These are phyloP conservation scores for Sciurus carolinensis DNA, from an alignment of 2,797 vertebrate species.

Conservation along the genomic window DNA sequence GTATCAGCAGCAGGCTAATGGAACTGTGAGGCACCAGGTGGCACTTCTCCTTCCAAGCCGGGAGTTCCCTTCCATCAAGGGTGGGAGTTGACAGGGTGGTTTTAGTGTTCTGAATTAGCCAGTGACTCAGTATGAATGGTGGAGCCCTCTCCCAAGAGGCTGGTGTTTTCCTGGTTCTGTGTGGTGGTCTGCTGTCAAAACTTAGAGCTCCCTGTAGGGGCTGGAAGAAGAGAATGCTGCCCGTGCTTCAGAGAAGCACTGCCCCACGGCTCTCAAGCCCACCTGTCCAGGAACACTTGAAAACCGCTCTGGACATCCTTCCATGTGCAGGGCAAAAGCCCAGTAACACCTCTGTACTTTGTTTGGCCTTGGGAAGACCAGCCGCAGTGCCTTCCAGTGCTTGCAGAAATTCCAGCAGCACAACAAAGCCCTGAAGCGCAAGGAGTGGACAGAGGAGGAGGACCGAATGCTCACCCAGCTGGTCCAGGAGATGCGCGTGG, in stretches of 20 bases:
- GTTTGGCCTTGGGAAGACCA: conserved; percentile 88
- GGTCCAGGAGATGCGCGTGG: conserved; percentile 95
- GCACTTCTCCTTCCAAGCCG: rapidly evolving
- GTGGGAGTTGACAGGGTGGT: rapidly evolving
- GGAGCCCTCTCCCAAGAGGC: not conserved
- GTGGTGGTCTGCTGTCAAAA: not conserved
- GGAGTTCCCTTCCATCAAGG: rapidly evolving
- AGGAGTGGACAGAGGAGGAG: conserved; percentile 92
- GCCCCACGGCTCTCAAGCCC: not conserved
- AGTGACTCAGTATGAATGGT: rapidly evolving
- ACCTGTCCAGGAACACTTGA: not conserved
- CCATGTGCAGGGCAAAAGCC: rapidly evolving
- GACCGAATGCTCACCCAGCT: conserved; percentile 92
- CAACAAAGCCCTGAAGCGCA: conserved; percentile 90
- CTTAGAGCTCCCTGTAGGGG: too few relatives aligned
- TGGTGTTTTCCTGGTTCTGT: not conserved
- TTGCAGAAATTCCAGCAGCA: conserved; percentile 95
- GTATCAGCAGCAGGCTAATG: rapidly evolving
- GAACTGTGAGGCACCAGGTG: rapidly evolving
- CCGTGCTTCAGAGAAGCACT: not conserved
- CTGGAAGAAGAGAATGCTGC: not conserved
- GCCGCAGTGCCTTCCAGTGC: conserved; percentile 96
- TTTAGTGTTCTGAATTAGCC: rapidly evolving
- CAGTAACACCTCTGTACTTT: not conserved
- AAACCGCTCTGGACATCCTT: not conserved